Conservation (phyloP, 2,113 vertebrate species). For the Python bivittatus region DNA sequence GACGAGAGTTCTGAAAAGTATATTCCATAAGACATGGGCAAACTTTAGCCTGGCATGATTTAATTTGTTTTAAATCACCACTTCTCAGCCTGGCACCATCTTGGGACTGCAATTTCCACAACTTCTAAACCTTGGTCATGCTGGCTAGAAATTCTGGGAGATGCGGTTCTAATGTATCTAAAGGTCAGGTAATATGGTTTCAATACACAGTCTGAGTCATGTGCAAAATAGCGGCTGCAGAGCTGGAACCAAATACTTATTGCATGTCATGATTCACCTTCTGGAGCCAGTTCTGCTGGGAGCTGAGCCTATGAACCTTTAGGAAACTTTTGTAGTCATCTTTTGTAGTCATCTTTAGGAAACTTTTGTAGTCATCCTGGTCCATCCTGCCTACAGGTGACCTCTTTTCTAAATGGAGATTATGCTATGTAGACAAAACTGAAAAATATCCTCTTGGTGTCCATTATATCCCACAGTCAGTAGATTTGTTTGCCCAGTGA, state of each 20-base stretch:
- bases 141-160: neutral
- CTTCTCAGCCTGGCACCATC: neutral
- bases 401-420: neutral
- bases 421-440: neutral
- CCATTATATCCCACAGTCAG: neutral
- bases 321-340: neutral
- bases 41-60: neutral
- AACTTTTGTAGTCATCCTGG: neutral
- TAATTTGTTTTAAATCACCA: neutral
- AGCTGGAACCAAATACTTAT: neutral
- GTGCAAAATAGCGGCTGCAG: neutral
- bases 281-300: neutral
- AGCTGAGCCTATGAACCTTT: neutral
- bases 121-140: neutral
- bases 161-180: neutral
- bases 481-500: slow-evolving; percentile 12
- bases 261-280: neutral
- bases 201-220: neutral
- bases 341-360: too few relatives aligned
- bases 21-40: too few relatives aligned
- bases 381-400: neutral
- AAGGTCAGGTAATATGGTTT: too few relatives aligned
- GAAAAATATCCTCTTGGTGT: neutral
- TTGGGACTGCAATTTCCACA: neutral
- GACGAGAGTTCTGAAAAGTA: slow-evolving; percentile 45